Conservation (phyloP, 2,888 invertebrate species). For the Agrilus biguttatus region DNA sequence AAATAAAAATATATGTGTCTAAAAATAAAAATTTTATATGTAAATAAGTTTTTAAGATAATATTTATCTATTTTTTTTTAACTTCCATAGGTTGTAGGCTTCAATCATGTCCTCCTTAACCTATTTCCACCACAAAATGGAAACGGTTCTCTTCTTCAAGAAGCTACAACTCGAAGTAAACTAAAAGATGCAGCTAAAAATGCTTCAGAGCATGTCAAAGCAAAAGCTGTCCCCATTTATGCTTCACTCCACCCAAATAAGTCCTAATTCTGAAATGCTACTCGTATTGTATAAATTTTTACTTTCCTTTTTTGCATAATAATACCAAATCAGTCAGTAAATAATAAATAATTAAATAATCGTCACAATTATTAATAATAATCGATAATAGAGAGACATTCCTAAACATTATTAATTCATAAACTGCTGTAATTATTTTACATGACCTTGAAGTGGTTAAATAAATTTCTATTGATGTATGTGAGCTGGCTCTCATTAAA, state of each 20-base stretch:
- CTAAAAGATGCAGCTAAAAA: slow-evolving; percentile 69
- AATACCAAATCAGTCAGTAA: no score
- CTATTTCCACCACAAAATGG: slow-evolving; percentile 48
- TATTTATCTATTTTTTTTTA: slow-evolving; percentile 6
- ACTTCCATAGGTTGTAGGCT: slow-evolving; percentile 47
- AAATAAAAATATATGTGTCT: slow-evolving; percentile 2
- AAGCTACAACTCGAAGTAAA: slow-evolving; percentile 30
- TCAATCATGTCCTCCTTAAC: slow-evolving; percentile 63
- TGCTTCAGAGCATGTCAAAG: slow-evolving; percentile 67
- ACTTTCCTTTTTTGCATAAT: no score
- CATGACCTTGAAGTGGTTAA: no score
- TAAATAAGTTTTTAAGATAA: neutral
- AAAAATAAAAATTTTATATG: slow-evolving; percentile 1
- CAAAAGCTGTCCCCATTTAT: slow-evolving; percentile 34
- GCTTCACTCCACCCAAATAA: slow-evolving; percentile 29
- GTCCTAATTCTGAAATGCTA: slow-evolving; percentile 14
- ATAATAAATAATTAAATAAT: no score
- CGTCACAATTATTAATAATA: no score
- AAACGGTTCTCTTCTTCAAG: slow-evolving; percentile 18
- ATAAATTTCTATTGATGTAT: no score
- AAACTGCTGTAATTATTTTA: no score
- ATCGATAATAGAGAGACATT: no score
- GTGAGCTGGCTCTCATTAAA: no score
- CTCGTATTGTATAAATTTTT: no score
- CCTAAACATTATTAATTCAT: no score